Conservation (phyloP, 2,888 invertebrate species). For the Acrobeloides nanus region DNA sequence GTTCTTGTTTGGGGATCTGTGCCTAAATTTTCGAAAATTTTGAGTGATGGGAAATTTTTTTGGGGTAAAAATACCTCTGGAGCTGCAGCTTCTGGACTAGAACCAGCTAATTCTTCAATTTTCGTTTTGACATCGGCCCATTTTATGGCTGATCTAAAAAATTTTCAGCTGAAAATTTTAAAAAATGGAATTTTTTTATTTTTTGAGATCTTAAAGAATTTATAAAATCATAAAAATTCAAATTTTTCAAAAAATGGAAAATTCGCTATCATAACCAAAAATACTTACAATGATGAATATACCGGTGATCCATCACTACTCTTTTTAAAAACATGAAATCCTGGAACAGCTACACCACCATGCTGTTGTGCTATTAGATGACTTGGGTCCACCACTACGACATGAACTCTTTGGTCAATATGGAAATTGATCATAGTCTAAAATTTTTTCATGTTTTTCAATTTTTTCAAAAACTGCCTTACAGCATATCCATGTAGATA, state of each 20-base stretch:
- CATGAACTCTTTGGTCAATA: slow-evolving; percentile 22
- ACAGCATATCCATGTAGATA: slow-evolving; percentile 40
- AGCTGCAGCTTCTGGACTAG: too few species aligned
- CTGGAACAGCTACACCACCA: slow-evolving; percentile 22
- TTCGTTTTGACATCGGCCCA: too few species aligned
- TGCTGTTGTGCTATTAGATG: slow-evolving; percentile 33
- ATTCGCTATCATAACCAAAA: too few species aligned
- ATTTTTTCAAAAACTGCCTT: slow-evolving; percentile 1
- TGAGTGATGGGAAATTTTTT: too few species aligned
- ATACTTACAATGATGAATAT: slow-evolving; percentile 19
- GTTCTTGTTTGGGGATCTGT: too few species aligned
- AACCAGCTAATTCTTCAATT: too few species aligned
- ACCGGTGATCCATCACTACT: slow-evolving; percentile 14
- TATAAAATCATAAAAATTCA: slow-evolving; percentile 4
- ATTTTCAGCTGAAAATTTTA: too few species aligned
- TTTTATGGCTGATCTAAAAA: too few species aligned
- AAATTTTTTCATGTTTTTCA: slow-evolving; percentile 2
- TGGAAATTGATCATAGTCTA: slow-evolving; percentile 43
- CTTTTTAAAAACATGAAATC: slow-evolving; percentile 23
- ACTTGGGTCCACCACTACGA: slow-evolving; percentile 24
- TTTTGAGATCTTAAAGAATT: background rate
- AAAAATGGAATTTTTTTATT: background rate
- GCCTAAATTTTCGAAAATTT: too few species aligned
- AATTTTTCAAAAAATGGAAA: too few species aligned
- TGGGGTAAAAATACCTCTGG: too few species aligned